These are phyloP conservation scores for Raphicerus campestris DNA, from an alignment of 2,113 vertebrate species.

Conservation along the genomic window DNA sequence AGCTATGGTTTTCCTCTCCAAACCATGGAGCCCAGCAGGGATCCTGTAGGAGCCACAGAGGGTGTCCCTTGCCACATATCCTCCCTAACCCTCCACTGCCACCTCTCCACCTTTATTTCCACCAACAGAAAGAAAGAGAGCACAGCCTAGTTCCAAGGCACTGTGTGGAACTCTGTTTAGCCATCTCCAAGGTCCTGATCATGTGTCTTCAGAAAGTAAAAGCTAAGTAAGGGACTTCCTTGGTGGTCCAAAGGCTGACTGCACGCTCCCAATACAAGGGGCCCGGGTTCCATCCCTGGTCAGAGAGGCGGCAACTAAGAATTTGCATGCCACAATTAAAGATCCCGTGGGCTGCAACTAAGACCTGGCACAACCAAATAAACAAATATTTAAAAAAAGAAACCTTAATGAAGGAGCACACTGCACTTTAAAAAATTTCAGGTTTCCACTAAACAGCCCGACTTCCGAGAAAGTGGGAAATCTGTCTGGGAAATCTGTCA, in stretches of 20 bases:
- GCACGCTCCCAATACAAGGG: not conserved
- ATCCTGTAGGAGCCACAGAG: no score
- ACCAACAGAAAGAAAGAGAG: not conserved
- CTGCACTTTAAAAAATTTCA: not conserved
- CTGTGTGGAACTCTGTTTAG: not conserved
- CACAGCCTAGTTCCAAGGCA: not conserved
- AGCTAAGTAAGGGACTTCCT: not conserved
- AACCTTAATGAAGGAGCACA: not conserved
- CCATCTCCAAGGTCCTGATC: not conserved
- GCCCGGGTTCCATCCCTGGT: not conserved
- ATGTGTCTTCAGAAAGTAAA: not conserved
- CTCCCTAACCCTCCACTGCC: not conserved
- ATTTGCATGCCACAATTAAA: not conserved
- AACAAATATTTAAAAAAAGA: not conserved
- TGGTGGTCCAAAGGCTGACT: not conserved
- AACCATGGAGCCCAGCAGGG: not conserved
- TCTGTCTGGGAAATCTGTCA: not conserved
- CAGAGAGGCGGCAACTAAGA: not conserved
- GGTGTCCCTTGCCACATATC: accelerated
- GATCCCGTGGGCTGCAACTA: not conserved
- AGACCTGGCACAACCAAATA: not conserved
- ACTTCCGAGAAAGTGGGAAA: not conserved
- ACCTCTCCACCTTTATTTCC: not conserved
- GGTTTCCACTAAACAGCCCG: not conserved
- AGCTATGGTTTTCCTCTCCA: not conserved